Percentiles rank a stretch among this genome's conserved stretches.
These are phyloP conservation scores for Pelagia noctiluca DNA, from an alignment of 30 jellyfish, hydroid and myxozoan species.

Conservation along the genomic window DNA sequence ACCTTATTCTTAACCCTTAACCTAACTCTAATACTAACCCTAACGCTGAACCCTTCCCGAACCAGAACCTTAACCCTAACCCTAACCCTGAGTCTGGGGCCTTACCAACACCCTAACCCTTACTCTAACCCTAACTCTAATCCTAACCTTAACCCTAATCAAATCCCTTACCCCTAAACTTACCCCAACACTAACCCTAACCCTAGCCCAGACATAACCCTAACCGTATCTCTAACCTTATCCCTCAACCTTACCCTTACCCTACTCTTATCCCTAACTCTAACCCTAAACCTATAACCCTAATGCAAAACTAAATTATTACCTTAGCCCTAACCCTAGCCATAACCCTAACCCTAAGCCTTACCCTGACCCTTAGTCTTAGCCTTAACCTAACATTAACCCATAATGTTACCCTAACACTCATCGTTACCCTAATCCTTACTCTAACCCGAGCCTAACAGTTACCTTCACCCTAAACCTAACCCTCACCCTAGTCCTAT, in stretches of 20 bases:
- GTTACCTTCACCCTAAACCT: too few relatives aligned
- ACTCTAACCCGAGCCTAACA: too few relatives aligned
- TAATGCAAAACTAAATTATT: too few relatives aligned
- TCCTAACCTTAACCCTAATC: too few relatives aligned
- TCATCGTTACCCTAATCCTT: too few relatives aligned
- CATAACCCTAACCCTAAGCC: too few relatives aligned
- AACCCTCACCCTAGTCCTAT: too few relatives aligned
- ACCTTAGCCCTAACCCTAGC: constrained; percentile 34
- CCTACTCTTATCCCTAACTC: constrained; percentile 3
- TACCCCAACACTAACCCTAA: too few relatives aligned
- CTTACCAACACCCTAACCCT: not conserved
- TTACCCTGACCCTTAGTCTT: too few relatives aligned
- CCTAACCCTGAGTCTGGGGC: not conserved
- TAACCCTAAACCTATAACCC: not conserved
- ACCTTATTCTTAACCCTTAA: not conserved
- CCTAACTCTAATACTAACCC: not conserved
- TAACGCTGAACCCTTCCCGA: not conserved
- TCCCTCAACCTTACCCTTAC: not conserved
- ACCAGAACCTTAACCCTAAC: not conserved
- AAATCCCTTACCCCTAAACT: not conserved
- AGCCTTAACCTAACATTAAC: too few relatives aligned
- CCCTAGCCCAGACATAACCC: not conserved
- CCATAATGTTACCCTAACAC: too few relatives aligned
- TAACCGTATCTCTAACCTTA: constrained; percentile 1
- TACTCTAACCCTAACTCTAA: not conserved